Percentiles rank a stretch among this genome's conserved stretches.
These are phyloP conservation scores for Corydoras maculifer DNA, from an alignment of 2,113 vertebrate species.

Conservation along the genomic window DNA sequence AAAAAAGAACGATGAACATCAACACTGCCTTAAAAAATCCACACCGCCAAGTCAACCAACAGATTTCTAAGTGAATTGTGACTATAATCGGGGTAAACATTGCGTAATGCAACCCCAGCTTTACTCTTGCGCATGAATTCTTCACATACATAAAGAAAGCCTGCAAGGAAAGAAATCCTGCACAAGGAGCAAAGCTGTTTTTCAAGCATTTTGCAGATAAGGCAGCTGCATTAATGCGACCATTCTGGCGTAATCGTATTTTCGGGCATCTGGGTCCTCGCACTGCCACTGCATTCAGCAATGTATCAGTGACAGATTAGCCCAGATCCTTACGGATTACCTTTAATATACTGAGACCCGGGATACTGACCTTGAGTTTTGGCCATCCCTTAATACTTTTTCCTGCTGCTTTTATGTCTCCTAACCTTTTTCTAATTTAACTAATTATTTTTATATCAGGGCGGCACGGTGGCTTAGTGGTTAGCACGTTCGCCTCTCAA, in stretches of 20 bases:
- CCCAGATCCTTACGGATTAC: constrained; percentile 70
- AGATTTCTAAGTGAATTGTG: neutral
- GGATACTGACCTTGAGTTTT: constrained; percentile 51
- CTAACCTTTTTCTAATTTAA: neutral
- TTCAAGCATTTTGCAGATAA: constrained; percentile 66
- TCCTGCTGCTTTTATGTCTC: neutral
- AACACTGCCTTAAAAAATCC: too few relatives aligned
- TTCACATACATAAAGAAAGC: constrained; percentile 16
- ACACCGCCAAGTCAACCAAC: too few relatives aligned
- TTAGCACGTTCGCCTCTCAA: too few relatives aligned
- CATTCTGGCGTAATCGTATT: constrained; percentile 64
- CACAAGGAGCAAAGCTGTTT: constrained; percentile 60
- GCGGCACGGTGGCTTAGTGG: too few relatives aligned
- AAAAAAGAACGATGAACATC: too few relatives aligned
- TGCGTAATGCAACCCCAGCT: neutral
- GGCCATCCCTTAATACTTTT: neutral
- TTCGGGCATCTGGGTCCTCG: constrained; percentile 34
- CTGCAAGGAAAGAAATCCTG: constrained; percentile 29
- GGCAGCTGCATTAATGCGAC: constrained; percentile 63
- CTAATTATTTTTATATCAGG: neutral
- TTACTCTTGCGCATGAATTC: neutral
- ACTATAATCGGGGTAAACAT: neutral
- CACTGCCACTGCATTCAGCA: constrained; percentile 48
- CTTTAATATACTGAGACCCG: constrained; percentile 53
- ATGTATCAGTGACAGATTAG: constrained; percentile 73